A percentile compares a stretch with the other conserved stretches of the same genome.
Conservation (phyloP, 2,113 vertebrate genomes). For the Serinus canaria region DNA sequence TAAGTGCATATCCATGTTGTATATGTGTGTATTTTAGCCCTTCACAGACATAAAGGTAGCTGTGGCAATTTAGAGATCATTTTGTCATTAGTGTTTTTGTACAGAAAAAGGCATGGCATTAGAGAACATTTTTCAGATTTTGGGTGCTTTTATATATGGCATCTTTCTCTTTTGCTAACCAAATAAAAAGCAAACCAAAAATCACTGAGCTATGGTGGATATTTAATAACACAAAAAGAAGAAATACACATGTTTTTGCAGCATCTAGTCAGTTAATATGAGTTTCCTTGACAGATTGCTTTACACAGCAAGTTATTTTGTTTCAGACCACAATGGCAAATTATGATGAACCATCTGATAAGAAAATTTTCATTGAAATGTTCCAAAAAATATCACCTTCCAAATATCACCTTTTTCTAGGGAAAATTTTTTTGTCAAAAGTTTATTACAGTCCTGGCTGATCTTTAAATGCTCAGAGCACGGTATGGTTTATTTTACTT, state of each 20-base stretch:
- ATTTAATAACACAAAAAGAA: not conserved
- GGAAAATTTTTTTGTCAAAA: constrained; percentile 44
- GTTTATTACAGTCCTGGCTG: constrained; percentile 22
- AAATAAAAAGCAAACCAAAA: not conserved
- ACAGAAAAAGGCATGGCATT: not conserved
- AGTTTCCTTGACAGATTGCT: constrained; percentile 43
- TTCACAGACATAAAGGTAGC: not conserved
- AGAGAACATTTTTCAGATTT: not conserved
- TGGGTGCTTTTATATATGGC: not conserved
- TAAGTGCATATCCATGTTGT: not conserved
- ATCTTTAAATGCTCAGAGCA: constrained; percentile 28
- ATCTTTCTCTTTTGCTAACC: not conserved
- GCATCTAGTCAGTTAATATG: not conserved
- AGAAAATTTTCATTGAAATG: constrained; percentile 61
- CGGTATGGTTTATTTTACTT: not conserved
- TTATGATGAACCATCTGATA: constrained; percentile 48
- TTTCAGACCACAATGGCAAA: constrained; percentile 62
- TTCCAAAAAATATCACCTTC: not conserved
- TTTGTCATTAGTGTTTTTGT: constrained; percentile 29
- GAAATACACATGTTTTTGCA: not conserved
- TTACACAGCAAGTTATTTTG: constrained; percentile 53
- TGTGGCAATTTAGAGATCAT: not conserved
- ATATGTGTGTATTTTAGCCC: not conserved
- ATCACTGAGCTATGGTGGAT: not conserved
- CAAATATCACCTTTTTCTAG: constrained; percentile 21